These are phyloP conservation scores for Holothuria scabra DNA, from an alignment of 53 echinoderm and acorn worm genomes.

Conservation along the genomic window DNA sequence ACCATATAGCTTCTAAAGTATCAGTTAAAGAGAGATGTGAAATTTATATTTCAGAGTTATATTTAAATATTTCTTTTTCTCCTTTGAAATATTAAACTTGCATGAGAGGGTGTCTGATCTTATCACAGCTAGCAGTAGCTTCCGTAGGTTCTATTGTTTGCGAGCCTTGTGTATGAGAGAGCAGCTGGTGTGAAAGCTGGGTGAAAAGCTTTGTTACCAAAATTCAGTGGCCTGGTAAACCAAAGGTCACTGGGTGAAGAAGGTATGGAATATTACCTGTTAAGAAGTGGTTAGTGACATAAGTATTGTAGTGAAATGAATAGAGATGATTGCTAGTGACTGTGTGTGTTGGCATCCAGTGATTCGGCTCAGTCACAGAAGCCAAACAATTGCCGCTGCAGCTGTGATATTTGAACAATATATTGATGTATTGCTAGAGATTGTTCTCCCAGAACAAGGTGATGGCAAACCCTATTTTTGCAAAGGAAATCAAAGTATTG, in stretches of 20 bases:
- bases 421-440: background rate
- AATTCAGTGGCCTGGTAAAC: too few relatives aligned
- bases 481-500: background rate
- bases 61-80: too few relatives aligned
- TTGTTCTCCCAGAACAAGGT: background rate
- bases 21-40: too few relatives aligned
- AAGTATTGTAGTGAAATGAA: too few relatives aligned
- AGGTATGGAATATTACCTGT: background rate
- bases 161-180: background rate
- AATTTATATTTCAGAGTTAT: too few relatives aligned
- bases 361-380: background rate
- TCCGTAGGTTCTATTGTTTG: conserved; percentile 16
- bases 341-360: too few relatives aligned
- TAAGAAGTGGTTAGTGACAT: background rate
- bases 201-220: too few relatives aligned
- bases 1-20: too few relatives aligned
- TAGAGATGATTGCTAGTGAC: too few relatives aligned
- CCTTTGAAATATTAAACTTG: too few relatives aligned
- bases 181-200: background rate
- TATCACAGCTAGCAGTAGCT: background rate
- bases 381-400: conserved; percentile 25
- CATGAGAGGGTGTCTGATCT: background rate
- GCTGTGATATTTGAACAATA: conserved; percentile 21
- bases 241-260: conserved; percentile 33
- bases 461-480: background rate